These are phyloP conservation scores for Vombatus ursinus DNA, from an alignment of 2,113 vertebrate genomes.

Conservation along the genomic window DNA sequence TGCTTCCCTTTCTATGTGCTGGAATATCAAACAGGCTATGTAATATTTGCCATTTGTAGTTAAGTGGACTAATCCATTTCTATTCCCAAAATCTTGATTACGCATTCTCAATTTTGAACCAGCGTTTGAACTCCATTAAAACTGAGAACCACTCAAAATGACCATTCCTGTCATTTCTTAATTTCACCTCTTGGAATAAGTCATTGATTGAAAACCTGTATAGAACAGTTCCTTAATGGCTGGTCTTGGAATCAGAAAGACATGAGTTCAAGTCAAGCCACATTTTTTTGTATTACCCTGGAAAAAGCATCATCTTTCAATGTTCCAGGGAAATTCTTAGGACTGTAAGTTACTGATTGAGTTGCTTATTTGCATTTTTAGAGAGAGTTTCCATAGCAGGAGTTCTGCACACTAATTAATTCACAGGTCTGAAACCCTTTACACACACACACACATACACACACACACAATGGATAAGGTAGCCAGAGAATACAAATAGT, in stretches of 20 bases:
- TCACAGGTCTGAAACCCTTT: neutral
- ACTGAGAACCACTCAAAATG: neutral
- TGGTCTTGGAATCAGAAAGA: neutral
- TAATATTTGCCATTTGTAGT: neutral
- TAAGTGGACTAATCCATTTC: neutral
- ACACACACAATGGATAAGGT: neutral
- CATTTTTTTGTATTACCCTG: neutral
- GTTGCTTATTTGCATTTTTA: neutral
- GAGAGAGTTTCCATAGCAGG: neutral
- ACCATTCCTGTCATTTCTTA: neutral
- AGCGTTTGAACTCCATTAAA: neutral
- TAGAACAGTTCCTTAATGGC: neutral
- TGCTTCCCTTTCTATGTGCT: neutral
- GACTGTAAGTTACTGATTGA: neutral
- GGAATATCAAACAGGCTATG: neutral
- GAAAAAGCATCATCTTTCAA: neutral
- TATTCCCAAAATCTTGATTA: neutral
- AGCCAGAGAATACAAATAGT: neutral
- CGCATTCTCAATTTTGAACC: neutral
- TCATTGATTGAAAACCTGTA: neutral
- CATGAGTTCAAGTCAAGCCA: neutral
- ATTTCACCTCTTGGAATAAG: neutral
- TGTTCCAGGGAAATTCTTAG: neutral
- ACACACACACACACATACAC: neutral
- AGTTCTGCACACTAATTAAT: neutral